These are phyloP conservation scores for Protophormia terraenovae DNA, from an alignment of 2,888 invertebrate species.

Conservation along the genomic window DNA sequence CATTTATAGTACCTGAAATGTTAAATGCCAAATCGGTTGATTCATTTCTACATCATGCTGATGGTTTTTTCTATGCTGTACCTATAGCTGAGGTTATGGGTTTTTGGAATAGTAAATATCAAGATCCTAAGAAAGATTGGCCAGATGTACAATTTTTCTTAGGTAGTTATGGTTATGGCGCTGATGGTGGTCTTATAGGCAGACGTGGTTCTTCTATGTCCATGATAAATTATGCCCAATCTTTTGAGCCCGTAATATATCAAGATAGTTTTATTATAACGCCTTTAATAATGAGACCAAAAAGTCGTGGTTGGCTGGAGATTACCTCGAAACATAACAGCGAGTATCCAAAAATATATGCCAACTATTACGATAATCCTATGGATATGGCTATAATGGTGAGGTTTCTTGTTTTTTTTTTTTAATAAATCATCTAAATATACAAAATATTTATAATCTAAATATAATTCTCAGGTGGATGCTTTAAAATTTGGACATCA, in stretches of 20 bases:
- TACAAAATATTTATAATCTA: background rate
- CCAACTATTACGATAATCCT: conserved; percentile 91
- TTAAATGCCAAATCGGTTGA: conserved; percentile 84
- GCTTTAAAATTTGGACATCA: conserved; percentile 87
- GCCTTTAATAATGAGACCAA: conserved; percentile 88
- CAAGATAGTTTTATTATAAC: conserved; percentile 86
- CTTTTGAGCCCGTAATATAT: conserved; percentile 88
- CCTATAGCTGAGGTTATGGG: conserved; percentile 91
- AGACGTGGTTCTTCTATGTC: conserved; percentile 86
- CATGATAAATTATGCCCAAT: conserved; percentile 85
- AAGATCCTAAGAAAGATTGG: conserved; percentile 85
- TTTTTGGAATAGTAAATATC: conserved; percentile 88
- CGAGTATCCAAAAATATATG: conserved; percentile 90
- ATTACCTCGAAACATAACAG: conserved; percentile 87
- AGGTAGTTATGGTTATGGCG: conserved; percentile 88
- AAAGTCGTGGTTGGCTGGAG: conserved; percentile 86
- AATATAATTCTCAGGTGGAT: conserved; percentile 83
- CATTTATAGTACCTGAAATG: conserved; percentile 86
- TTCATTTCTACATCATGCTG: conserved; percentile 84
- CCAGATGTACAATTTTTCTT: conserved; percentile 91
- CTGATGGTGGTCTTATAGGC: conserved; percentile 90
- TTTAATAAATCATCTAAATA: too few species aligned
- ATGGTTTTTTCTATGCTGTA: conserved; percentile 88
- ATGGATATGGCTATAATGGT: conserved; percentile 88
- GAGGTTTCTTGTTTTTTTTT: conserved; percentile 75